Conservation (phyloP, 2,797 vertebrate species). For the Gallinago solitaria region DNA sequence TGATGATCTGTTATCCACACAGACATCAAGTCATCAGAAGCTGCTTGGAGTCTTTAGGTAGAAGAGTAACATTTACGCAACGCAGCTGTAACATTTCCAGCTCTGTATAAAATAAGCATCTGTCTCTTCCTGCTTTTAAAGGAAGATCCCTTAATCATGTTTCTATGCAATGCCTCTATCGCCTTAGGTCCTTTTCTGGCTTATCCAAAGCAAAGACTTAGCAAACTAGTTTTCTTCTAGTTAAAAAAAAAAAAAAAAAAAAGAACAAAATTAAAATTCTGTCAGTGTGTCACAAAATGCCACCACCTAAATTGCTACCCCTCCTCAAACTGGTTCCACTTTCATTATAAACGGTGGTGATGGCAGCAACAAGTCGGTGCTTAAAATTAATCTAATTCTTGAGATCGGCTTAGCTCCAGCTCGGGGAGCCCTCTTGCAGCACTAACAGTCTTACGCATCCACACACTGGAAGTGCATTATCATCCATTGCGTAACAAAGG, state of each 20-base stretch:
- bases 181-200: not conserved
- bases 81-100: not conserved
- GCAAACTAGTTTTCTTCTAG: slow-evolving; percentile 46
- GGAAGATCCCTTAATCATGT: not conserved
- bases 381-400: slow-evolving; percentile 25
- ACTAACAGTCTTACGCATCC: not conserved
- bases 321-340: not conserved
- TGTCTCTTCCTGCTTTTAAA: not conserved
- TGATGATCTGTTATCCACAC: not conserved
- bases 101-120: not conserved
- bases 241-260: slow-evolving; percentile 31
- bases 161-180: not conserved
- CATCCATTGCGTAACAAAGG: slow-evolving; percentile 33
- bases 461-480: slow-evolving; percentile 6
- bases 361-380: slow-evolving; percentile 7
- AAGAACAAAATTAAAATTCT: not conserved
- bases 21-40: not conserved
- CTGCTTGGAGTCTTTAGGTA: not conserved
- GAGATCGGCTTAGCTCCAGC: slow-evolving; percentile 45
- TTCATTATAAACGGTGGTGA: not conserved
- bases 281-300: not conserved
- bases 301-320: not conserved
- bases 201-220: slow-evolving; percentile 77
- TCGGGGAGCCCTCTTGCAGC: slow-evolving; percentile 4
- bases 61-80: not conserved